These are phyloP conservation scores for Meloidogyne floridensis DNA, from an alignment of 1,140 invertebrate species.

Conservation along the genomic window DNA sequence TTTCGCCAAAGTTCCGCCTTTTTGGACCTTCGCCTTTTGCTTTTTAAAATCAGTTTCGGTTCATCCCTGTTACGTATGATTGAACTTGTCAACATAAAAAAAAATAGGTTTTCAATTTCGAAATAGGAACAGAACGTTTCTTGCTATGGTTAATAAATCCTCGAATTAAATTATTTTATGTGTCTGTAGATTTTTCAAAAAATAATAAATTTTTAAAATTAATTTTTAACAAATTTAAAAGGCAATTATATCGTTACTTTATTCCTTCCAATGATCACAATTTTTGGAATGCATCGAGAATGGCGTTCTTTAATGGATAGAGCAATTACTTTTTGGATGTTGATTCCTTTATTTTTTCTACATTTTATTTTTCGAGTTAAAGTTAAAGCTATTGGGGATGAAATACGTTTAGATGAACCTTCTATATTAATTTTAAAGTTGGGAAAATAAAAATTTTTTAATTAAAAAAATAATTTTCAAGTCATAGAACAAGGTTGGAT, in stretches of 20 bases:
- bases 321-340: conserved; percentile 60
- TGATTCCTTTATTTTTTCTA: conserved; percentile 69
- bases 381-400: conserved; percentile 77
- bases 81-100: no score
- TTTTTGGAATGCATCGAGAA: conserved; percentile 49
- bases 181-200: no score
- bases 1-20: no score
- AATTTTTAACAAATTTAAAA: no score
- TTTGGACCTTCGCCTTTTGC: no score
- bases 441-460: not conserved
- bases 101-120: no score
- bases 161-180: no score
- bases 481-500: conserved; percentile 82
- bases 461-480: conserved; percentile 5
- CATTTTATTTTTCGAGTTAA: conserved; percentile 74
- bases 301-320: conserved; percentile 58
- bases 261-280: conserved; percentile 53
- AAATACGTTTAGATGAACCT: conserved; percentile 75
- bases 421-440: conserved; percentile 80
- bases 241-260: conserved; percentile 56
- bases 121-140: no score
- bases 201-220: not conserved
- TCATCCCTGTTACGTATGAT: no score
- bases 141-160: no score
- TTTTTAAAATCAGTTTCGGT: no score